Conservation (phyloP, 2,797 vertebrate species). For the Poecilia picta region DNA sequence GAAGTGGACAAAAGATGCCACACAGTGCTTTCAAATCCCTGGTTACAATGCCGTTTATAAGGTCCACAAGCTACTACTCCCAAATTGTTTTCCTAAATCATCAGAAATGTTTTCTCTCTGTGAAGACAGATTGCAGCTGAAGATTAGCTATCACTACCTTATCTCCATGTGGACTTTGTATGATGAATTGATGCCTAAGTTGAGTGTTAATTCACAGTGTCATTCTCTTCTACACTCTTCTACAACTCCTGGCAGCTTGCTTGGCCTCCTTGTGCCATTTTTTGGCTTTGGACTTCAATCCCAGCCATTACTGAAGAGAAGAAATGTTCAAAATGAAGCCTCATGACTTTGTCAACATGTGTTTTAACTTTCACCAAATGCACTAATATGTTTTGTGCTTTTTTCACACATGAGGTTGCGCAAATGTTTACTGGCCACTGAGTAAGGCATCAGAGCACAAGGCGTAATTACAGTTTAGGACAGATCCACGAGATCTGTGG, state of each 20-base stretch:
- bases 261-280: too few relatives aligned
- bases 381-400: neutral
- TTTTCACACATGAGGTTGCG: slow-evolving; percentile 12
- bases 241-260: neutral
- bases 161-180: neutral
- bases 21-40: neutral
- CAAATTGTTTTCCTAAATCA: neutral
- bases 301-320: neutral
- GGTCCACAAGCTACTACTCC: neutral
- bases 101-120: neutral
- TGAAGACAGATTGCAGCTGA: neutral
- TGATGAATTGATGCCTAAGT: neutral
- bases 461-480: slow-evolving; percentile 68
- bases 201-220: neutral
- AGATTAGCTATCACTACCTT: neutral
- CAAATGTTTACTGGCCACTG: slow-evolving; percentile 28
- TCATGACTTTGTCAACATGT: neutral
- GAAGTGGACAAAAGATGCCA: neutral
- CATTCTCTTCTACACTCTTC: neutral
- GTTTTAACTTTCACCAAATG: neutral
- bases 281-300: neutral
- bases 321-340: neutral
- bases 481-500: slow-evolving; percentile 59
- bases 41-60: neutral
- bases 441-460: slow-evolving; percentile 41